Evolutionary conservation across 2,113 vertebrate genomes (phyloP).

Genomic region (Lota lota): DNA sequence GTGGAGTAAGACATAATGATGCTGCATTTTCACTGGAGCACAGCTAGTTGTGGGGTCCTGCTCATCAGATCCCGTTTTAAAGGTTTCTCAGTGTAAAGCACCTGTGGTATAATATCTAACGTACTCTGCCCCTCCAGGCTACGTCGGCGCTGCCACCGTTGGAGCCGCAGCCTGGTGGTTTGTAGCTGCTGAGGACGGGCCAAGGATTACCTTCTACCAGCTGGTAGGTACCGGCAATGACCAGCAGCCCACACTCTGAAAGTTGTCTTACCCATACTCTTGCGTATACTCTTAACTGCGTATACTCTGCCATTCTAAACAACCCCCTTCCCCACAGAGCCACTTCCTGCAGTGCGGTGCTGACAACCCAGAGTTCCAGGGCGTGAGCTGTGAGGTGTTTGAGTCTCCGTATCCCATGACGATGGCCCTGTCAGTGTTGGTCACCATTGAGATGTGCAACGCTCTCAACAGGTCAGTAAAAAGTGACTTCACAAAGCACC

Average conservation of each 20-base stretch:
- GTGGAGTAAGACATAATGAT: too few relatives aligned
- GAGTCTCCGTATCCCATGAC: constrained; percentile 98
- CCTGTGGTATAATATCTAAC: not conserved
- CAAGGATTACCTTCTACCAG: constrained; percentile 90
- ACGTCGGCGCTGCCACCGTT: constrained; percentile 93
- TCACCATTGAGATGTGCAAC: constrained; percentile 99
- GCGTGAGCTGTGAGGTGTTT: constrained; percentile 87
- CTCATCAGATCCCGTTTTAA: not conserved
- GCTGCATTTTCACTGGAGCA: too few relatives aligned
- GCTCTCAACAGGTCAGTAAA: constrained; percentile 92
- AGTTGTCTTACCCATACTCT: not conserved
- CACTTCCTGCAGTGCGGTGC: constrained; percentile 96
- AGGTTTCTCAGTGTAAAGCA: not conserved
- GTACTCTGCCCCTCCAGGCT: constrained; percentile 73
- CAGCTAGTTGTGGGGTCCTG: too few relatives aligned
- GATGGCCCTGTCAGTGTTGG: constrained; percentile 96
- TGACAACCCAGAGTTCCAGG: constrained; percentile 86
- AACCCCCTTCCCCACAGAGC: constrained; percentile 69
- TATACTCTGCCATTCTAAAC: too few relatives aligned
- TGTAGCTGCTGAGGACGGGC: constrained; percentile 94
- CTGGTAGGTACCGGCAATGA: constrained; percentile 73
- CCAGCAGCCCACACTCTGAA: not conserved
- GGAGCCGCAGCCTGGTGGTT: constrained; percentile 99
- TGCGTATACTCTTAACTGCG: too few relatives aligned
- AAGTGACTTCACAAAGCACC: too few relatives aligned